A percentile compares a stretch with the other conserved stretches of the same genome.
Evolutionary conservation across 2,113 vertebrate genomes (phyloP).

Genomic region (Leucopsar rothschildi): DNA sequence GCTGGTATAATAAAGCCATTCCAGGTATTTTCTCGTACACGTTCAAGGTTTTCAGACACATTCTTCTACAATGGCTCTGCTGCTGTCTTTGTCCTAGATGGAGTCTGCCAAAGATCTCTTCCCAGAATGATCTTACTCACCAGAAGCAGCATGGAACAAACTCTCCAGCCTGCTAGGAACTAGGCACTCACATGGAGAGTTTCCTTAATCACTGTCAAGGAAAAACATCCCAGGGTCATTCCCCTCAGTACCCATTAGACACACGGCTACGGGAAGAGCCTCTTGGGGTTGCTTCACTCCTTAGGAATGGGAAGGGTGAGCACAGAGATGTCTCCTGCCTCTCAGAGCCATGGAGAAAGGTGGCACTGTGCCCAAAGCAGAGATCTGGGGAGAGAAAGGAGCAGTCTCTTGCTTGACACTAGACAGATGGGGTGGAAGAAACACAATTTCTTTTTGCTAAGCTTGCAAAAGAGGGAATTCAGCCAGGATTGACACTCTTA

Average conservation of each 20-base stretch:
- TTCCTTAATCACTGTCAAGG: not conserved
- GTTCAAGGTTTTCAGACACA: not conserved
- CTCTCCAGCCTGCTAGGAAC: slow-evolving; percentile 24
- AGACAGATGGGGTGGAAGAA: not conserved
- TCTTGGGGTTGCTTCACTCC: not conserved
- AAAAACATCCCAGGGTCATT: not conserved
- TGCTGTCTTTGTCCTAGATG: not conserved
- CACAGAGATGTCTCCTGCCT: not conserved
- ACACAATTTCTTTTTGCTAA: not conserved
- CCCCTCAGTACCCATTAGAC: accelerated
- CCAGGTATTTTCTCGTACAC: not conserved
- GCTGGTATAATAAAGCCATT: not conserved
- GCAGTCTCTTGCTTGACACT: not conserved
- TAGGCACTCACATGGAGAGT: not conserved
- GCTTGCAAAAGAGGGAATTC: not conserved
- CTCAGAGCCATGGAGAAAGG: not conserved
- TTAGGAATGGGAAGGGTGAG: not conserved
- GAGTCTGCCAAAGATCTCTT: slow-evolving; percentile 31
- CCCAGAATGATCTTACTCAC: slow-evolving; percentile 16
- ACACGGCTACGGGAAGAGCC: not conserved
- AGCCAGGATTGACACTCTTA: not conserved
- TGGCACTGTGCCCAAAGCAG: not conserved
- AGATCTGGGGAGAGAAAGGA: not conserved
- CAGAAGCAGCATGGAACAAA: slow-evolving; percentile 16
- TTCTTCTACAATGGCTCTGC: not conserved